Evolutionary conservation across 2,113 vertebrate species (phyloP).

Genomic region (Rana temporaria): DNA sequence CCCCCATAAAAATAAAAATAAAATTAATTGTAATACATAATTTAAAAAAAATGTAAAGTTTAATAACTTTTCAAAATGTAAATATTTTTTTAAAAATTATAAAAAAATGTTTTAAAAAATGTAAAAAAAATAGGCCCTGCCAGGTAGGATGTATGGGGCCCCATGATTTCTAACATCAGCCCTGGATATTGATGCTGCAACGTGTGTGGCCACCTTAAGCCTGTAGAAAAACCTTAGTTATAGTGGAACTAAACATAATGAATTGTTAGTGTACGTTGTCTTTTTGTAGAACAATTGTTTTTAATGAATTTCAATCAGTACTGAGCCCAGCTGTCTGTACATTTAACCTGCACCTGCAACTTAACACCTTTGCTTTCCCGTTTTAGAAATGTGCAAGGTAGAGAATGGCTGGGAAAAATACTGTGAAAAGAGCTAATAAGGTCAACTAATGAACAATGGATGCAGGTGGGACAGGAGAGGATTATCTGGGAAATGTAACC

Average conservation of each 20-base stretch:
- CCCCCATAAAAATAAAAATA: too few species aligned
- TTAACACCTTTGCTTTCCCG: constrained; percentile 5
- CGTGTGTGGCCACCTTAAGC: neutral
- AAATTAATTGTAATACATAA: too few species aligned
- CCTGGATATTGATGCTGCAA: too few species aligned
- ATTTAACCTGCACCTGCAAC: constrained; percentile 5
- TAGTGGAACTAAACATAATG: neutral
- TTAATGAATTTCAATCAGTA: constrained; percentile 14
- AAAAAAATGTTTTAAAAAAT: too few species aligned
- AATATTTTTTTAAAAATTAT: too few species aligned
- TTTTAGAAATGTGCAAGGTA: neutral
- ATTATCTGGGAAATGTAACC: constrained; percentile 45
- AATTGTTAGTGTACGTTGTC: neutral
- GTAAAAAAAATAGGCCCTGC: too few species aligned
- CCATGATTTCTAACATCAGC: too few species aligned
- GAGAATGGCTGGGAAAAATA: constrained; percentile 5
- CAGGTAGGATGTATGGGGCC: too few species aligned
- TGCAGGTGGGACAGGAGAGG: constrained; percentile 33
- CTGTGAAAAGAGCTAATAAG: constrained; percentile 31
- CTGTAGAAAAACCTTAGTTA: neutral
- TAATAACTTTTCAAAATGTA: too few species aligned
- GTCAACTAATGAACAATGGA: constrained; percentile 25
- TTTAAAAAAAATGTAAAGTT: too few species aligned
- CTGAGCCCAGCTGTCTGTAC: constrained; percentile 1
- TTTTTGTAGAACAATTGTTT: neutral